phyloP scores from a whole-genome alignment of 2,113 vertebrate genomes.

The Paradoxurus hermaphroditus region DNA sequence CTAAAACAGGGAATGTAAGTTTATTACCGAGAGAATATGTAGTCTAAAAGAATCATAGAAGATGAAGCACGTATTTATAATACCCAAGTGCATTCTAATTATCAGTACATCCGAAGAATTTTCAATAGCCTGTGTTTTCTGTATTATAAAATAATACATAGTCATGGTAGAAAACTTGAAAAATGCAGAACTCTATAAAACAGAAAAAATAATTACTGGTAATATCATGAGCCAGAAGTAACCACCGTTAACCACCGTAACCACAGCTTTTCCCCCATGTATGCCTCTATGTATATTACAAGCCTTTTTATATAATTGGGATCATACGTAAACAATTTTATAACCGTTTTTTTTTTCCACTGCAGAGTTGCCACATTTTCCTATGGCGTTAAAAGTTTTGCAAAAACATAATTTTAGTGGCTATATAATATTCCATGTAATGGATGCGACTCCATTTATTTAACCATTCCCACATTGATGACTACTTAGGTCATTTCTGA shows the following conservation, averaged over 20 bases:
- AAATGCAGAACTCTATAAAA: conserved; percentile 44
- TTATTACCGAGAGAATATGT: conserved; percentile 50
- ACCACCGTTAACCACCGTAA: neutral
- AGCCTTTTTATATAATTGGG: conserved; percentile 58
- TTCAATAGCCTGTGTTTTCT: conserved; percentile 57
- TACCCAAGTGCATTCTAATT: conserved; percentile 38
- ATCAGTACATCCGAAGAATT: conserved; percentile 2
- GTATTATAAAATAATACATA: conserved; percentile 58
- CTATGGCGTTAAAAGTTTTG: conserved; percentile 55
- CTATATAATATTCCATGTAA: conserved; percentile 65
- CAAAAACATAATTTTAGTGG: conserved; percentile 52
- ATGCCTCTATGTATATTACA: conserved; percentile 45
- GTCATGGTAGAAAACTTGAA: conserved; percentile 68
- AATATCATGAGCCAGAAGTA: conserved; percentile 38
- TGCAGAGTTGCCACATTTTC: conserved; percentile 58
- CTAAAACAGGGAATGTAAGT: conserved; percentile 67
- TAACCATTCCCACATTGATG: conserved; percentile 51
- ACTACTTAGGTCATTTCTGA: conserved; percentile 48
- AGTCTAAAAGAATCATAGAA: conserved; percentile 46
- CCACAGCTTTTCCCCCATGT: neutral
- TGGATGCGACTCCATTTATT: conserved; percentile 52
- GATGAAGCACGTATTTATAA: conserved; percentile 44
- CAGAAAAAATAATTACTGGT: conserved; percentile 23
- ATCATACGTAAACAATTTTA: conserved; percentile 56
- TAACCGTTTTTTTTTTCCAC: conserved; percentile 36